phyloP scores from a whole-genome alignment of 2,888 invertebrate genomes.

The Belgica antarctica region DNA sequence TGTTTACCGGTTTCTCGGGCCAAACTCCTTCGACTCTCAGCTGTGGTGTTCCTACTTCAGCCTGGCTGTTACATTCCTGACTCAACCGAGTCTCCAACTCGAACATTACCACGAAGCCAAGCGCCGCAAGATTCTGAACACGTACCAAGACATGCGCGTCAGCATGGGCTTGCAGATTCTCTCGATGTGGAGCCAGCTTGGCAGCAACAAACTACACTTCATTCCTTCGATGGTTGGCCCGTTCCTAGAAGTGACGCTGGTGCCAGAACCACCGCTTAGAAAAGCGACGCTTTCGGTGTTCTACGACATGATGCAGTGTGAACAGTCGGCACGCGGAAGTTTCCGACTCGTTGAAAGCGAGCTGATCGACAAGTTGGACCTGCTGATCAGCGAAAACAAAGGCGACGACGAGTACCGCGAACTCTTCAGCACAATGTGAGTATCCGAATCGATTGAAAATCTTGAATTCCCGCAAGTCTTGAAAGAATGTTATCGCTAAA shows the following conservation, averaged over 20 bases:
- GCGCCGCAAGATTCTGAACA: conserved; percentile 71
- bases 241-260: conserved; percentile 87
- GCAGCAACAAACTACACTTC: conserved; percentile 82
- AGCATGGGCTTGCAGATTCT: conserved; percentile 89
- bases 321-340: conserved; percentile 75
- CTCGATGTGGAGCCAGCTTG: conserved; percentile 86
- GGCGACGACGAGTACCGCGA: conserved; percentile 90
- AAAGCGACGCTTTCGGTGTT: conserved; percentile 89
- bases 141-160: conserved; percentile 87
- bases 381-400: conserved; percentile 87
- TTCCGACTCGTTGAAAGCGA: conserved; percentile 91
- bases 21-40: conserved; percentile 73
- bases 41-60: conserved; percentile 77
- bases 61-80: conserved; percentile 74
- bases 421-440: conserved; percentile 95
- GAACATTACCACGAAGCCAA: conserved; percentile 80
- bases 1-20: conserved; percentile 75
- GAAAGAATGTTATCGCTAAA: no score
- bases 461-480: not conserved
- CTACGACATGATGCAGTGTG: conserved; percentile 94
- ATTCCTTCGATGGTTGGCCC: conserved; percentile 93
- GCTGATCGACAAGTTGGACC: conserved; percentile 89
- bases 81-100: conserved; percentile 75
- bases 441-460: conserved; percentile 48
- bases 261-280: conserved; percentile 79